These are phyloP conservation scores for Lepus timidus DNA, from an alignment of 2,113 vertebrate genomes.

Conservation along the genomic window DNA sequence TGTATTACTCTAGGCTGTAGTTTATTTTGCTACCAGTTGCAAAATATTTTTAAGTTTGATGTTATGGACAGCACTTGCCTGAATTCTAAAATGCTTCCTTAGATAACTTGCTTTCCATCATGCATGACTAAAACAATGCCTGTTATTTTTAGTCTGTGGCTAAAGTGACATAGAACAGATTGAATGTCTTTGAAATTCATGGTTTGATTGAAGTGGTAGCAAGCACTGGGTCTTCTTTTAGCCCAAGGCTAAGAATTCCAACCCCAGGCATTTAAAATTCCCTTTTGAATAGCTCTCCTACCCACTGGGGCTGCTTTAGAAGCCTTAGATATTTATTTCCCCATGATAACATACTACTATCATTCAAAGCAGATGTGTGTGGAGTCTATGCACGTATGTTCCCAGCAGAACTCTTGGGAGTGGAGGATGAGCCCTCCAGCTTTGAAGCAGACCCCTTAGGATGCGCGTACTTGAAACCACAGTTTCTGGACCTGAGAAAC, in stretches of 20 bases:
- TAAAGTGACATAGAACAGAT: conserved; percentile 7
- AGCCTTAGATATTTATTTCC: conserved; percentile 18
- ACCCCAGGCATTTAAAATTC: neutral
- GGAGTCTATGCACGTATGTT: conserved; percentile 39
- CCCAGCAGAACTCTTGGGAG: conserved; percentile 20
- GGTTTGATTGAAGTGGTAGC: neutral
- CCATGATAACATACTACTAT: conserved; percentile 14
- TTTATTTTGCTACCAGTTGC: conserved; percentile 16
- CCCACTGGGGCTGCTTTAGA: conserved; percentile 56
- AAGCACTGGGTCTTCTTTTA: conserved; percentile 1
- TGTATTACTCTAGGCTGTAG: neutral
- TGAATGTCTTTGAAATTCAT: conserved; percentile 41
- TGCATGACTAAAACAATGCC: neutral
- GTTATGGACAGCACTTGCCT: neutral
- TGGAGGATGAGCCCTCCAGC: neutral
- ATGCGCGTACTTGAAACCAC: conserved; percentile 25
- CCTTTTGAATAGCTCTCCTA: conserved; percentile 7
- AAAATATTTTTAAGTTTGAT: conserved; percentile 40
- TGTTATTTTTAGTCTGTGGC: conserved; percentile 30
- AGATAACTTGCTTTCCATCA: conserved; percentile 5
- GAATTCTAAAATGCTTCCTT: neutral
- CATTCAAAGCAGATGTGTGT: conserved; percentile 61
- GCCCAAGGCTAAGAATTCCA: neutral
- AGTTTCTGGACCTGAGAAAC: conserved; percentile 48
- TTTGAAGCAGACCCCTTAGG: conserved; percentile 7